Conservation (phyloP, 1,140 invertebrate species). For the Cepaea nemoralis region DNA sequence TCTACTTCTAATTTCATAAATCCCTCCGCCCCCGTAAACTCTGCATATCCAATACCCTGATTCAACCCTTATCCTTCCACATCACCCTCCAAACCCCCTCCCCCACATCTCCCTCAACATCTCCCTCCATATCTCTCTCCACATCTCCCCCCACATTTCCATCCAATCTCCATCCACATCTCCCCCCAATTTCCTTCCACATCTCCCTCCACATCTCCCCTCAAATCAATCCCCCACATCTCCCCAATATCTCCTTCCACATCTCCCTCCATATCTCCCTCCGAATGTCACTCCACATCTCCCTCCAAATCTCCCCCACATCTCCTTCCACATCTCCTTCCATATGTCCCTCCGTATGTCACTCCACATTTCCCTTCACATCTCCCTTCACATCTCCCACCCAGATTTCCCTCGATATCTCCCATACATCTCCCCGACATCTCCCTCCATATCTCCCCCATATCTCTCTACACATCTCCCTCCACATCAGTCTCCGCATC, state of each 20-base stretch:
- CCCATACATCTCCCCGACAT: not conserved
- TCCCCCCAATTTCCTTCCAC: not conserved
- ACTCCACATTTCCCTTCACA: too few relatives aligned
- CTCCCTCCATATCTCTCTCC: too few relatives aligned
- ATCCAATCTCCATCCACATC: not conserved
- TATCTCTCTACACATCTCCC: not conserved
- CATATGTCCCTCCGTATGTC: too few relatives aligned
- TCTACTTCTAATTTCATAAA: too few relatives aligned
- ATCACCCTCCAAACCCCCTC: not conserved
- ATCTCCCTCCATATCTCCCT: too few relatives aligned
- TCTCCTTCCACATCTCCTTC: too few relatives aligned
- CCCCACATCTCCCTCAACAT: not conserved
- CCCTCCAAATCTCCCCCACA: too few relatives aligned
- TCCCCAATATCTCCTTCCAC: too few relatives aligned
- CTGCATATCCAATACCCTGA: not conserved
- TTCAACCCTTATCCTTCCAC: slow-evolving; percentile 1
- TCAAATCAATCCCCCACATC: not conserved
- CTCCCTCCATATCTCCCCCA: too few relatives aligned
- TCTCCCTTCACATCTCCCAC: too few relatives aligned
- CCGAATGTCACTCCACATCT: too few relatives aligned
- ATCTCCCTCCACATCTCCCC: slow-evolving; percentile 8
- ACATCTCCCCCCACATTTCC: not conserved
- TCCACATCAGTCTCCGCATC: not conserved
- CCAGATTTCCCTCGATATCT: not conserved
- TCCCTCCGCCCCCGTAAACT: not conserved